A percentile compares a stretch with the other conserved stretches of the same genome.
phyloP scores from a whole-genome alignment of 2,888 invertebrate species.

The Melieria crassipennis region DNA sequence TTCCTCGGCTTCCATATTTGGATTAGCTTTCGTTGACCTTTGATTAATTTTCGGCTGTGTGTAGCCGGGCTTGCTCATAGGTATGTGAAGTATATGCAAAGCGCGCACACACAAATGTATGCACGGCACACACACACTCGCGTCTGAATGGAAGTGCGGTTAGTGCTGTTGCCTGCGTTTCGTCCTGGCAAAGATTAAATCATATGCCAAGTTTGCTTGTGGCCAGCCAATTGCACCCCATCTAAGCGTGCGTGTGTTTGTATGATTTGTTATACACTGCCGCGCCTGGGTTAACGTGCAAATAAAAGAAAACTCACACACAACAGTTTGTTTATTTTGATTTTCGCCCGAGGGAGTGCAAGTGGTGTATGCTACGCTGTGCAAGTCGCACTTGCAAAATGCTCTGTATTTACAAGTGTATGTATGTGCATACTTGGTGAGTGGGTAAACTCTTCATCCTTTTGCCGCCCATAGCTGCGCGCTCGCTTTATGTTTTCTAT shows the following conservation, averaged over 20 bases:
- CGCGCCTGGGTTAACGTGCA: too few relatives aligned
- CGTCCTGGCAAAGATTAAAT: neutral
- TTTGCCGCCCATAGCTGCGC: neutral
- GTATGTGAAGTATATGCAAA: neutral
- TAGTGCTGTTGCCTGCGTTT: neutral
- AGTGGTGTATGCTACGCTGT: neutral
- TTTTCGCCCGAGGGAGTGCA: neutral
- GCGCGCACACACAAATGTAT: neutral
- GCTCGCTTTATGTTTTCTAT: neutral
- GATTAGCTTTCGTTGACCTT: conserved; percentile 14
- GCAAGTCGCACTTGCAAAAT: too few relatives aligned
- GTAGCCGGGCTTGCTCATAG: neutral
- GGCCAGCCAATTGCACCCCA: too few relatives aligned
- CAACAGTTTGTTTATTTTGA: neutral
- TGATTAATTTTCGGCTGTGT: conserved; percentile 19
- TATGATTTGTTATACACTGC: too few relatives aligned
- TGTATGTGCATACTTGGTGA: neutral
- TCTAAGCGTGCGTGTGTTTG: neutral
- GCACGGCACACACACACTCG: too few relatives aligned
- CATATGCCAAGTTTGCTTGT: neutral
- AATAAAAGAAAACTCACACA: too few relatives aligned
- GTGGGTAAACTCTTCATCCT: neutral
- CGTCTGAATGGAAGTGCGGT: too few relatives aligned
- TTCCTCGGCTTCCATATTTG: neutral
- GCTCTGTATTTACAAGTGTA: neutral